Base-by-base conservation (phyloP, 2,888 invertebrate species). In the Barypeithes pellucidus region DNA sequence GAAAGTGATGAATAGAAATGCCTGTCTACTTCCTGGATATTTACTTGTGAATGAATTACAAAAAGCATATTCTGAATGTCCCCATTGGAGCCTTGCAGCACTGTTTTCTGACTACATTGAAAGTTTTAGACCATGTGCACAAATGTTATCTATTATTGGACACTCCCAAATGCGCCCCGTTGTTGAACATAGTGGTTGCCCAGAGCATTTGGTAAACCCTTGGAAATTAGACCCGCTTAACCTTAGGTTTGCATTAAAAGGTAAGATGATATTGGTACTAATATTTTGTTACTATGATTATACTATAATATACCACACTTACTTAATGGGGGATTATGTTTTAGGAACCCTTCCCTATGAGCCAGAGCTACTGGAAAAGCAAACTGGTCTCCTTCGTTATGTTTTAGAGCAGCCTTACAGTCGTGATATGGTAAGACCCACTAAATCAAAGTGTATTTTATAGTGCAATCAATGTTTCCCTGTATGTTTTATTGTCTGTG, bases 381-480 rank as follows among this genome's bases (percentile, higher is more conserved):
- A 98, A 87, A 95, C 95, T 7, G 91, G 92, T 41, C 87, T 98
- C 33, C 87, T 98, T 39, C 86, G 98, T 29, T 97, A 98, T 85
- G 96, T 98, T 24, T 85, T 98, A 12, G 95, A 96, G 82, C 98
- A 98, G 84, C 96, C 97, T 0, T 98, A 98, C 85, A 97, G 97
- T 1, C 89, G 97, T 77, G 98, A 98, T 82, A 96, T 98, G 95
- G 95, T 72, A 54, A 67, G 67, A 43, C 3, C 9, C 8, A 14
- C 4, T 43, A 5, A 16, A 65, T 65, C 4, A 9, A 12, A 18
- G 50, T 63, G 5, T 18, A 9, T n/a, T n/a, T n/a, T n/a, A n/a
- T n/a, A n/a, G n/a, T n/a, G n/a, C n/a, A n/a, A n/a, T n/a, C n/a
- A n/a, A n/a, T n/a, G n/a, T n/a, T n/a, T n/a, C n/a, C n/a, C n/a